A percentile compares a stretch with the other conserved stretches of the same genome.
phyloP scores from a whole-genome alignment of 2,888 invertebrate species.

The Phalera bucephala region DNA sequence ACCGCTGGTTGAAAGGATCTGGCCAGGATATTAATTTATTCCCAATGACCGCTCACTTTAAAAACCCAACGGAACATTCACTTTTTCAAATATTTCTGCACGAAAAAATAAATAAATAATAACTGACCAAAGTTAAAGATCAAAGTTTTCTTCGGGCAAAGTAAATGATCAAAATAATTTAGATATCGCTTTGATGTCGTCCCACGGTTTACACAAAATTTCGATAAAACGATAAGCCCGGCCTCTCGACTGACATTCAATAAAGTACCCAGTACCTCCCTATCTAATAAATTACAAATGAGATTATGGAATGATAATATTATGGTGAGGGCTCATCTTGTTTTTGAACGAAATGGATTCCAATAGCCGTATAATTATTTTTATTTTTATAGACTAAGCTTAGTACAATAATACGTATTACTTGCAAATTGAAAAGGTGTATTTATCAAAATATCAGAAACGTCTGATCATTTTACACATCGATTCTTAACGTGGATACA shows the following conservation, averaged over 20 bases:
- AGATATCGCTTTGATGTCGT: slow-evolving; percentile 32
- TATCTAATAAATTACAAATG: slow-evolving; percentile 22
- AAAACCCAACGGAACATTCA: slow-evolving; percentile 19
- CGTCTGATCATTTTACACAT: too few species aligned
- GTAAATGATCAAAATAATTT: slow-evolving; percentile 38
- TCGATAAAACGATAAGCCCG: slow-evolving; percentile 22
- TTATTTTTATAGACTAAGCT: too few species aligned
- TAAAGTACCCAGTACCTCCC: slow-evolving; percentile 21
- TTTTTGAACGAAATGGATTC: slow-evolving; percentile 2
- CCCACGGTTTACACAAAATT: slow-evolving; percentile 28
- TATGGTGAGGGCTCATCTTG: slow-evolving; percentile 1
- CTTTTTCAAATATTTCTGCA: slow-evolving; percentile 14
- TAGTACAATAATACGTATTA: too few species aligned
- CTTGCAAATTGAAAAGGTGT: too few species aligned
- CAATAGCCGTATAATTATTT: too few species aligned
- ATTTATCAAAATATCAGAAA: too few species aligned
- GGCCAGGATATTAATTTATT: too few species aligned
- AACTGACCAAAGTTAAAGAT: slow-evolving; percentile 21
- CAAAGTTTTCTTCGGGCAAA: slow-evolving; percentile 29
- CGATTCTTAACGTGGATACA: too few species aligned
- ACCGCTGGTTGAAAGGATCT: too few species aligned
- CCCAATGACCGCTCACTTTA: slow-evolving; percentile 13
- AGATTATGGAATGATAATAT: slow-evolving; percentile 7
- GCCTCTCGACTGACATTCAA: slow-evolving; percentile 25
- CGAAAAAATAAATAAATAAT: slow-evolving; percentile 23